Conservation (phyloP, 1,140 invertebrate genomes). For the Psix sp. region DNA sequence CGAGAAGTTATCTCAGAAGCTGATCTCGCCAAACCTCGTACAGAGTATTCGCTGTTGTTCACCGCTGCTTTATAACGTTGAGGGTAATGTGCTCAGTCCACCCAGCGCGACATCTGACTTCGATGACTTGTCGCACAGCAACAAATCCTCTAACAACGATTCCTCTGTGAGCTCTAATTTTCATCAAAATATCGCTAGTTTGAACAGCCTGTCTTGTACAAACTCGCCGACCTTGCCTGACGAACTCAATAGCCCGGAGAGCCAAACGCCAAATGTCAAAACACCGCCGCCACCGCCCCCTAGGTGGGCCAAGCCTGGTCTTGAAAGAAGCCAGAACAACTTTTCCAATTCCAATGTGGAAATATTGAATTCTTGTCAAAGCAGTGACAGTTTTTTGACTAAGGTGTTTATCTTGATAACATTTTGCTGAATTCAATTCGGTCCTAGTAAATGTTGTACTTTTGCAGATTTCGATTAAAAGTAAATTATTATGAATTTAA, state of each 20-base stretch:
- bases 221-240: slow-evolving; percentile 64
- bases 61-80: slow-evolving; percentile 74
- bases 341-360: slow-evolving; percentile 90
- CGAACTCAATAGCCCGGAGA: slow-evolving; percentile 59
- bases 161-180: slow-evolving; percentile 63
- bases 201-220: slow-evolving; percentile 65
- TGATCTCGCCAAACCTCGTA: slow-evolving; percentile 74
- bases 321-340: slow-evolving; percentile 77
- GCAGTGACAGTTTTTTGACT: slow-evolving; percentile 43
- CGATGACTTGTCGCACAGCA: slow-evolving; percentile 65
- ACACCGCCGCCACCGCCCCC: slow-evolving; percentile 82
- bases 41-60: slow-evolving; percentile 73
- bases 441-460: too few relatives aligned
- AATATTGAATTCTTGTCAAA: slow-evolving; percentile 85
- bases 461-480: too few relatives aligned
- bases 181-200: slow-evolving; percentile 68
- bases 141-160: slow-evolving; percentile 61
- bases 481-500: too few relatives aligned
- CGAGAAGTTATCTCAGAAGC: slow-evolving; percentile 71
- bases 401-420: too few relatives aligned
- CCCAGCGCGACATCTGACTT: slow-evolving; percentile 63
- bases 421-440: too few relatives aligned
- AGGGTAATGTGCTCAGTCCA: slow-evolving; percentile 79
- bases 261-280: slow-evolving; percentile 70
- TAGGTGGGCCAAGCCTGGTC: slow-evolving; percentile 78